These are phyloP conservation scores for Rutpela maculata DNA, from an alignment of 2,888 invertebrate genomes.

Conservation along the genomic window DNA sequence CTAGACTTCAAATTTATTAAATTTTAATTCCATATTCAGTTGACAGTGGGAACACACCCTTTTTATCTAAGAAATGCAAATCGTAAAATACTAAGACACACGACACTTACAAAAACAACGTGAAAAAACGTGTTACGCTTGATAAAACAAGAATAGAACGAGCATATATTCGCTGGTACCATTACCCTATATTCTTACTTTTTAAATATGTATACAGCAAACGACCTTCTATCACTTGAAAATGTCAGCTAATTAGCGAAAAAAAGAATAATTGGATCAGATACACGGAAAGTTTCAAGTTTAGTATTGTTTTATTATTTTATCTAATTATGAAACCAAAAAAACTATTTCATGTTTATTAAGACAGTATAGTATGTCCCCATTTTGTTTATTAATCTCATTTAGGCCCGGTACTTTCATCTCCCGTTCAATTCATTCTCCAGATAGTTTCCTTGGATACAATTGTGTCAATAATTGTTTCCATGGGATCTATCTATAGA, in stretches of 20 bases:
- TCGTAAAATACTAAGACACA: neutral
- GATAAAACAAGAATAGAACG: neutral
- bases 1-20: no score
- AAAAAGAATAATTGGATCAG: neutral
- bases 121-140: constrained; percentile 3
- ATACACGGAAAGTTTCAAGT: neutral
- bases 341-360: neutral
- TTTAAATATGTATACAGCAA: neutral
- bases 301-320: neutral
- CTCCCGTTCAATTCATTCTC: no score
- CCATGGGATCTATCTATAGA: no score
- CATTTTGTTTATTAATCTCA: neutral
- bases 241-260: neutral
- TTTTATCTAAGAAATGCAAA: neutral
- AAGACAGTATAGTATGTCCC: neutral
- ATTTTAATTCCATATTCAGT: no score
- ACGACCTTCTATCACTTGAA: neutral
- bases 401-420: no score
- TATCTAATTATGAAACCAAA: neutral
- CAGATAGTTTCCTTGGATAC: no score
- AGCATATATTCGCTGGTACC: neutral
- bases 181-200: neutral
- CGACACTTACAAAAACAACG: neutral
- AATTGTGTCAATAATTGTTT: no score
- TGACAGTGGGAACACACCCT: neutral